Evolutionary conservation across 2,113 vertebrate species (phyloP), one percentile per base, ranked within the genome.

Genomic region (Nibea coibor): DNA sequence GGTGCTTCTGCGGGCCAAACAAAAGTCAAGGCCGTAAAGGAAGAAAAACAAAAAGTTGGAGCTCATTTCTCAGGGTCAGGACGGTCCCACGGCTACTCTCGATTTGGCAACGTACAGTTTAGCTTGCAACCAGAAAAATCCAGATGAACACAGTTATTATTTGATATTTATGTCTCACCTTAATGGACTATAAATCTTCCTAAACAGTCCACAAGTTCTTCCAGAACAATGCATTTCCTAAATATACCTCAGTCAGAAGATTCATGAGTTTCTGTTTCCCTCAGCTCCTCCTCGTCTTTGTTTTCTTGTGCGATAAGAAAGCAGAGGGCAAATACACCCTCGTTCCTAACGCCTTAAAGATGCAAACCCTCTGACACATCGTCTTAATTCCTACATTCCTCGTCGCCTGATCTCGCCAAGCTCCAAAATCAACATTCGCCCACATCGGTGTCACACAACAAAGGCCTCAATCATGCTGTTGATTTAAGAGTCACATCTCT

Each of bases 41-140:
- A 83, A 83, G 77, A 74, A 87, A 85, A 88, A 85, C 65, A 84
- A 59, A 39, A 70, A 43, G 65, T 19, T 3, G 67, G 39, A 11
- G 45, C 24, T 62, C 54, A 65, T 19, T 16, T 39, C 22, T 64
- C 47, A 39, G 54, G 69, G 80, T 84, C 8, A 47, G 58, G 10
- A 7, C 9, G 6, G 31, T 83, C 75, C n/a, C 82, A 86, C 12
- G 31, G 42, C 24, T 14, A 0, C 42, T 51, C 47, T 42, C 15
- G 2, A 48, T 73, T 78, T 62, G 19, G 42, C 61, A 64, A 31
- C 4, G 11, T 8, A 9, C 15, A 17, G 5, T 66, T 65, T 47
- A 4, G 5, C 42, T 56, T 47, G 43, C 50, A 54, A 17, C 1
- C 3, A 15, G 8, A 69, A 9, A 28, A 59, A 72, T 73, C 17